Evolutionary conservation across 2,797 vertebrate genomes (phyloP).

Genomic region (Huso huso): DNA sequence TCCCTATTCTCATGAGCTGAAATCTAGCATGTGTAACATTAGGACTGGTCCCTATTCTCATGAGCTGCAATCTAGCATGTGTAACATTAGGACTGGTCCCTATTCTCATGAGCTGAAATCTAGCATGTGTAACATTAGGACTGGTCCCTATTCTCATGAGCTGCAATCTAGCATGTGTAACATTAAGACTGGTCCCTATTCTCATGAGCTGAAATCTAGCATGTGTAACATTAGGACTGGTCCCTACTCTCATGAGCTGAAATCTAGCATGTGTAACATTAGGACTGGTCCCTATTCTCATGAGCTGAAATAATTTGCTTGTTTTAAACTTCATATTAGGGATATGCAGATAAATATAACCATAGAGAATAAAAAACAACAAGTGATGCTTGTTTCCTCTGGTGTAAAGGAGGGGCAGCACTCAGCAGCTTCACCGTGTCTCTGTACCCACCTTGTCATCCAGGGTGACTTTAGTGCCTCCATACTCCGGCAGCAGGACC

Average conservation of each 20-base stretch:
- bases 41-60: too few species aligned
- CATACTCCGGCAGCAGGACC: constrained; percentile 90
- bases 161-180: neutral
- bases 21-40: too few species aligned
- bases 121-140: too few species aligned
- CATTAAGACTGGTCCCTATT: neutral
- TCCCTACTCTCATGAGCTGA: too few species aligned
- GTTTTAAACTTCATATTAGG: neutral
- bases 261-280: too few species aligned
- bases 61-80: neutral
- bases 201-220: too few species aligned
- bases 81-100: neutral
- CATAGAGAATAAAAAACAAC: neutral
- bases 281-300: too few species aligned
- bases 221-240: too few species aligned
- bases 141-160: too few species aligned
- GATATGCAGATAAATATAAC: neutral
- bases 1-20: too few species aligned
- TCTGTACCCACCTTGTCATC: constrained; percentile 77
- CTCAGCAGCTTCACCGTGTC: neutral
- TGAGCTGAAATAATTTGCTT: too few species aligned
- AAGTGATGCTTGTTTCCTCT: neutral
- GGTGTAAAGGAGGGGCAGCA: neutral
- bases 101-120: too few species aligned
- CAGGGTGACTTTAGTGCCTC: constrained; percentile 86